Base-by-base conservation (phyloP, 2,888 invertebrate genomes). In the Lithodes maja region DNA sequence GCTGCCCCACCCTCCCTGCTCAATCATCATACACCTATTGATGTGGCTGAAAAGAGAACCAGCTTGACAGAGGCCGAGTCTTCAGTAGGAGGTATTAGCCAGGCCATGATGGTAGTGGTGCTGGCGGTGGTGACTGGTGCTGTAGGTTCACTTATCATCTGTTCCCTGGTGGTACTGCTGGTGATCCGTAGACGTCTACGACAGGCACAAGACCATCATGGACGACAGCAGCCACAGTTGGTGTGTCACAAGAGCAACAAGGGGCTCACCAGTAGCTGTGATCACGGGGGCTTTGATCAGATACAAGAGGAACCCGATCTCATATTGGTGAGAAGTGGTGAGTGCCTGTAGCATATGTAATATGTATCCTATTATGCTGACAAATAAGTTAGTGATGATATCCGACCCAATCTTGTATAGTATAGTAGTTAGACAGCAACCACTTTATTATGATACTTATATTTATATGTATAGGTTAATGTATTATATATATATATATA, bases 71-170 rank as follows among this genome's bases (percentile, higher is more conserved):
- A 83, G 9, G 87, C 86, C 0, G 87, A 87, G 68, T 68, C 87
- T 33, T 33, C 33, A 33, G 33, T 33, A 33, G 33, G 33, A 15
- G 77, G 77, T 9, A 7, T 78, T n/a, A 49, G 52, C n/a, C 68
- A 50, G 5, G 83, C 81, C 15, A 77, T 77, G 87, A 81, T 83
- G 75, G 71, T 87, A 2, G 83, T 83, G 17, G 69, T 90, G 55
- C 83, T 90, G 79, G 90, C 87, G 49, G 83, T 85, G 49, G 79
- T 90, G 50, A 78, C 79, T 61, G 90, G 90, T 9, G 74, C 83
- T 15, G 81, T 87, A 71, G 85, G 68, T 2, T 85, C 87, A 5
- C 77, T 90, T 3, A 55, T 90, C n/a, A 55, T 88, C 87, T 87
- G 87, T 75, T 90, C 77, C 74, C 50, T 85, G 5, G 83, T 87